Conservation (phyloP, 2,888 invertebrate species). For the Crepidodera aurea region DNA sequence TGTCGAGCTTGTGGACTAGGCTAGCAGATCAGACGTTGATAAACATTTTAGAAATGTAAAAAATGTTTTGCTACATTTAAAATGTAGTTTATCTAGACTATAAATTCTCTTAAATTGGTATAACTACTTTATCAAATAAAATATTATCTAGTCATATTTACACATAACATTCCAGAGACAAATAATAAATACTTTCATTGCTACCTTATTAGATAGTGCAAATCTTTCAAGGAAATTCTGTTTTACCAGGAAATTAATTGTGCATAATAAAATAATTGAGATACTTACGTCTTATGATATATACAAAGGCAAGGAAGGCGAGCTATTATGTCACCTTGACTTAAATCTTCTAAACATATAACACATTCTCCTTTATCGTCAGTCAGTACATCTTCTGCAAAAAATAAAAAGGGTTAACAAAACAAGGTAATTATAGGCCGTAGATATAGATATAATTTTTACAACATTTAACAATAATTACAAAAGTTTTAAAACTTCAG, state of each 20-base stretch:
- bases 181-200: not conserved
- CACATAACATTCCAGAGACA: no score
- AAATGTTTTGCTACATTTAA: no score
- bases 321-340: slow-evolving; percentile 95
- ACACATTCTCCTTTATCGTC: slow-evolving; percentile 99
- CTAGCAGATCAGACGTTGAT: no score
- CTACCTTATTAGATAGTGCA: not conserved
- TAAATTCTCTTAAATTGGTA: no score
- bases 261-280: not conserved
- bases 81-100: no score
- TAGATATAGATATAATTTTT: no score
- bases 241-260: not conserved
- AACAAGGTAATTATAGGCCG: not conserved
- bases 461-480: no score
- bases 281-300: slow-evolving; percentile 93
- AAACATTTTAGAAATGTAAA: no score
- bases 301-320: slow-evolving; percentile 99
- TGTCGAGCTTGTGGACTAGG: no score
- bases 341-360: slow-evolving; percentile 97
- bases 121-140: no score
- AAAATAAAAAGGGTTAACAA: slow-evolving; percentile 40
- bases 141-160: no score
- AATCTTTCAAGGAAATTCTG: not conserved
- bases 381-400: slow-evolving; percentile 94
- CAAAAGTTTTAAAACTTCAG: no score